Base-by-base conservation (phyloP, 2,888 invertebrate genomes). In the Cheilosia impressa region DNA sequence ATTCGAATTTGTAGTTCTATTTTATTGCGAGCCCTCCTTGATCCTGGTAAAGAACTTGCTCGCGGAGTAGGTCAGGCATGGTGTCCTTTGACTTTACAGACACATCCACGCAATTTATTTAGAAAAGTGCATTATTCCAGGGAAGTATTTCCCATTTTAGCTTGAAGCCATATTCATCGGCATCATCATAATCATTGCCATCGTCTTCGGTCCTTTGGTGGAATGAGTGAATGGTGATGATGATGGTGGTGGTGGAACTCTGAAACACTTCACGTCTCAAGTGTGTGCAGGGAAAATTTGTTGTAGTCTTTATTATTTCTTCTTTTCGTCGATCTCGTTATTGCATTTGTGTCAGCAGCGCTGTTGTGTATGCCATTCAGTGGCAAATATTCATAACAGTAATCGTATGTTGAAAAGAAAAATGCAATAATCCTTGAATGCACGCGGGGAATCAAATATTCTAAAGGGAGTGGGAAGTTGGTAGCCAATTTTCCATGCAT, bases 321-420 rank as follows among this genome's bases (percentile, higher is more conserved):
- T 47, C 17, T 9, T 19, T 19, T 47, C 19, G 17, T 47, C 17
- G 47, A 47, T 27, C n/a, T 22, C 17, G 43, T 69, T 53, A 38
- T 60, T 45, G 34, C 41, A 45, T 75, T 75, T 73, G 31, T 66
- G 47, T 77, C 27, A 47, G 47, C 58, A 47, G 47, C 65, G 31
- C 53, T 55, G 34, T 53, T 72, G 66, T 68, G 45, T 68, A 19
- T 63, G 52, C 62, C 38, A 52, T 57, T 75, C 69, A 75, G 17
- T 78, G 22, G 78, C 63, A 75, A 78, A 69, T 75, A 85, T 80
- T 80, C 80, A 76, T 66, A 85, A 66, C 57, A 71, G 84, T 79
- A 53, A 63, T 71, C 69, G 69, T 50, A 19, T 41, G 52, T 66
- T 34, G 13, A 24, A 52, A 53, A 62, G 43, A 53, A 47, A 58